A percentile compares a stretch with the other conserved stretches of the same genome.
phyloP scores from a whole-genome alignment of 1,140 invertebrate species.

The Eurosta solidaginis region DNA sequence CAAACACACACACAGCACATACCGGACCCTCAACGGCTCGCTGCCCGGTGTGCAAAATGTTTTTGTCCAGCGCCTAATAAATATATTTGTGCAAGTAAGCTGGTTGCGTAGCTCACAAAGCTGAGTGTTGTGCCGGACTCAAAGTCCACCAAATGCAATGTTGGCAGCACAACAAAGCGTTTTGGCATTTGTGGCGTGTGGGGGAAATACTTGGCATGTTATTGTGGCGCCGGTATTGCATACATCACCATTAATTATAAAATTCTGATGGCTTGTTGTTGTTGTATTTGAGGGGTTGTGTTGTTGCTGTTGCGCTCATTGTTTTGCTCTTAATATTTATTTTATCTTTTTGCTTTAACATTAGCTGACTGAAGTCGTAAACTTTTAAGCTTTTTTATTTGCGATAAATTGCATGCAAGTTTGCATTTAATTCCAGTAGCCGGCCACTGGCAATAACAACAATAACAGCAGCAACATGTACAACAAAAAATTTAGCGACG shows the following conservation, averaged over 20 bases:
- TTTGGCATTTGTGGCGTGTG: neutral
- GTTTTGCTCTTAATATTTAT: neutral
- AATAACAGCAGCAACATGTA: neutral
- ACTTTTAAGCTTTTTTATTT: neutral
- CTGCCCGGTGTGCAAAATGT: neutral
- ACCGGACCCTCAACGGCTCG: neutral
- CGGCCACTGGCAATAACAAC: neutral
- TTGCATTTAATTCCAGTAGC: neutral
- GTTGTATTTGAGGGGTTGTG: neutral
- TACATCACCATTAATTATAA: slow-evolving; percentile 26
- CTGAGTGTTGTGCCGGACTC: neutral
- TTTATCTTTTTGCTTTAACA: neutral
- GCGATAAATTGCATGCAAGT: slow-evolving; percentile 20
- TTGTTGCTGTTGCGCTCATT: slow-evolving; percentile 1
- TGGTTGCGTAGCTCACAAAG: neutral
- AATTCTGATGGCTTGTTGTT: slow-evolving; percentile 10
- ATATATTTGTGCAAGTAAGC: no score
- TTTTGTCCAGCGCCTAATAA: slow-evolving; percentile 1
- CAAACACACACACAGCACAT: neutral
- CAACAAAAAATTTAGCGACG: neutral
- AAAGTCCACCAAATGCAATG: neutral
- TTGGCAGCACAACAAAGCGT: no score
- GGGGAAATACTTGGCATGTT: neutral
- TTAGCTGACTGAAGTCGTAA: neutral
- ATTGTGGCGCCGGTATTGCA: slow-evolving; percentile 6